Percentiles rank a stretch among this genome's conserved stretches.
Conservation (phyloP, 2,888 invertebrate species). For the Hetaerina titia region DNA sequence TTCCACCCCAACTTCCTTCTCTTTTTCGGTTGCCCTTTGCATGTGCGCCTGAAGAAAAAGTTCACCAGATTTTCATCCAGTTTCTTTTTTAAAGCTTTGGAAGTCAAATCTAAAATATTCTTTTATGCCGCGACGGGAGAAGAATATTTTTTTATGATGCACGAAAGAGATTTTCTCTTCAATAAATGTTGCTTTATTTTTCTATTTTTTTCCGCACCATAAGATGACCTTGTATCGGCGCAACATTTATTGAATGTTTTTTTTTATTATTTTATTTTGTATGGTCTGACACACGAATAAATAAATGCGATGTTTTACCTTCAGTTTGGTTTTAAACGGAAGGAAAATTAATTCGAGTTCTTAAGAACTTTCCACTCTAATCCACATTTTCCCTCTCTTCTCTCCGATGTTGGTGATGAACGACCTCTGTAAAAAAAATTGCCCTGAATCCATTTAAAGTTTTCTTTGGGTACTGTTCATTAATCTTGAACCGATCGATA, state of each 20-base stretch:
- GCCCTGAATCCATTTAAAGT: neutral
- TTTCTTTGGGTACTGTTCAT: neutral
- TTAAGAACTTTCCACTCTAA: neutral
- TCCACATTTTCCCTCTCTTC: neutral
- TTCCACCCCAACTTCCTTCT: neutral
- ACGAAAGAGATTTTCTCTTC: neutral
- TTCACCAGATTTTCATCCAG: neutral
- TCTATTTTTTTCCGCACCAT: neutral
- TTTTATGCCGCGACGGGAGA: neutral
- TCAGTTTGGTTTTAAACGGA: slow-evolving; percentile 22
- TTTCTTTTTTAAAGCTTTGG: neutral
- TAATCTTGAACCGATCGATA: neutral
- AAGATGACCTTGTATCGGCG: neutral
- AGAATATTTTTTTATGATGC: neutral
- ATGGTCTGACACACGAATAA: neutral
- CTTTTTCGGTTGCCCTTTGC: neutral
- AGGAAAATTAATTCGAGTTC: neutral
- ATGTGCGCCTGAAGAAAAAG: neutral
- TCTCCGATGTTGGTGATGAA: neutral
- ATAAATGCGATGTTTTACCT: neutral
- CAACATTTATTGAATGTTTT: neutral
- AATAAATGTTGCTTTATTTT: neutral
- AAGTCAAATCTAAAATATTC: neutral
- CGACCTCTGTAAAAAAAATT: neutral
- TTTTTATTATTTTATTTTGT: neutral